These are phyloP conservation scores for Drosophila tropicalis DNA, from an alignment of 1,140 invertebrate species.

Conservation along the genomic window DNA sequence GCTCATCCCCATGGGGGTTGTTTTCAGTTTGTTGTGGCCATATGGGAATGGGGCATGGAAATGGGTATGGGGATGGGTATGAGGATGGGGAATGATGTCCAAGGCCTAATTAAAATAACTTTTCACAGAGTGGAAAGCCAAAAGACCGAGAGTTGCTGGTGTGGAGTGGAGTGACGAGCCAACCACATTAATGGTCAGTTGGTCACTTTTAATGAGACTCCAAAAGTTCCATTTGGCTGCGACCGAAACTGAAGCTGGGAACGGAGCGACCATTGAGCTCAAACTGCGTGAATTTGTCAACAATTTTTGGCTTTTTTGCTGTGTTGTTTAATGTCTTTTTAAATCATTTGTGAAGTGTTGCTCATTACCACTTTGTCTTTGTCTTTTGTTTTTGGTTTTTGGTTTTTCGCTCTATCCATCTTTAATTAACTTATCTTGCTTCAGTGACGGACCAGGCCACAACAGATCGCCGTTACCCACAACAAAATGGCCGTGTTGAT, in stretches of 20 bases:
- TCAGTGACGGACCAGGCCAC: not conserved
- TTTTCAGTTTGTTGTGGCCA: slow-evolving; percentile 10
- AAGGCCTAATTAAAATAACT: slow-evolving; percentile 76
- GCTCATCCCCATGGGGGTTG: slow-evolving; percentile 63
- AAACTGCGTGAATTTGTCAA: slow-evolving; percentile 20
- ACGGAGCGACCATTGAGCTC: slow-evolving; percentile 12
- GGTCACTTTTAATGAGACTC: slow-evolving; percentile 67
- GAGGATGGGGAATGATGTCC: slow-evolving; percentile 23
- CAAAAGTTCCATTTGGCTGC: slow-evolving; percentile 28
- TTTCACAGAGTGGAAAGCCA: slow-evolving; percentile 56
- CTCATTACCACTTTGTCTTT: slow-evolving; percentile 7
- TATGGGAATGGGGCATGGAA: not conserved
- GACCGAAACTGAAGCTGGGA: slow-evolving; percentile 23
- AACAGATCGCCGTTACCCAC: not conserved
- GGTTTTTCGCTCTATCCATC: not conserved
- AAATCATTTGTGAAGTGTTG: slow-evolving; percentile 60
- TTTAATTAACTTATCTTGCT: slow-evolving; percentile 9
- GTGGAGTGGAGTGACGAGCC: not conserved
- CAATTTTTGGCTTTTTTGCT: slow-evolving; percentile 21
- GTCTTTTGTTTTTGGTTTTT: not conserved
- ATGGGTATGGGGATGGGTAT: not conserved
- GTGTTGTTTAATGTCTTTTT: slow-evolving; percentile 65
- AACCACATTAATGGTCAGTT: slow-evolving; percentile 54
- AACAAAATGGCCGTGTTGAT: slow-evolving; percentile 1
- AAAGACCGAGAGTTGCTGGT: not conserved